Percentiles rank a stretch among this genome's conserved stretches.
Evolutionary conservation across 2,113 vertebrate species (phyloP).

Genomic region (Leptodactylus fuscus): DNA sequence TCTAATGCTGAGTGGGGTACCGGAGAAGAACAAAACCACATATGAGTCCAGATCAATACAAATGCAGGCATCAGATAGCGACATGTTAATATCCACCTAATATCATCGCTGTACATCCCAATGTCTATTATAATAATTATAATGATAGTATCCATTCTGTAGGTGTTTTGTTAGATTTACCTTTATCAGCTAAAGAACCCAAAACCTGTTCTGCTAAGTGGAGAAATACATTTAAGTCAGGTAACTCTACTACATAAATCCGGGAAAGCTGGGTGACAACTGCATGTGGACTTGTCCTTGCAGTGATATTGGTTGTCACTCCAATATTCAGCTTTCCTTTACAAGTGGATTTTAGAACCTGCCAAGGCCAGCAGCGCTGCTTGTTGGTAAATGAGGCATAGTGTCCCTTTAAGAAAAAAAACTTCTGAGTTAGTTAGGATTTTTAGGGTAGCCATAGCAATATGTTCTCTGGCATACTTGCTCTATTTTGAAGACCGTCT

Average conservation of each 20-base stretch:
- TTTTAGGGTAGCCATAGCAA: neutral
- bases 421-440: too few species aligned
- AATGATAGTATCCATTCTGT: too few species aligned
- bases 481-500: neutral
- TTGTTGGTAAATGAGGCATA: too few species aligned
- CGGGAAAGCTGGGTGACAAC: neutral
- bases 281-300: neutral
- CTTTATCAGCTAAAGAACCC: too few species aligned
- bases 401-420: too few species aligned
- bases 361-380: too few species aligned
- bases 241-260: too few species aligned
- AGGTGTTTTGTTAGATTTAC: too few species aligned
- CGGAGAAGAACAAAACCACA: slow-evolving; percentile 2
- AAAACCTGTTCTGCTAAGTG: too few species aligned
- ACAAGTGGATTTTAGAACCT: too few species aligned
- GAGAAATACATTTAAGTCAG: too few species aligned
- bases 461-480: neutral
- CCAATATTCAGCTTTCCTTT: neutral
- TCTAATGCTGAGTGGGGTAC: neutral
- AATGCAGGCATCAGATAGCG: neutral
- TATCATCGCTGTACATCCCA: neutral
- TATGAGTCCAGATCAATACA: neutral
- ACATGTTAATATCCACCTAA: neutral
- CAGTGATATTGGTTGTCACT: neutral
- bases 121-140: too few species aligned